Evolutionary conservation across 2,113 vertebrate species (phyloP).

Genomic region (Riparia riparia): DNA sequence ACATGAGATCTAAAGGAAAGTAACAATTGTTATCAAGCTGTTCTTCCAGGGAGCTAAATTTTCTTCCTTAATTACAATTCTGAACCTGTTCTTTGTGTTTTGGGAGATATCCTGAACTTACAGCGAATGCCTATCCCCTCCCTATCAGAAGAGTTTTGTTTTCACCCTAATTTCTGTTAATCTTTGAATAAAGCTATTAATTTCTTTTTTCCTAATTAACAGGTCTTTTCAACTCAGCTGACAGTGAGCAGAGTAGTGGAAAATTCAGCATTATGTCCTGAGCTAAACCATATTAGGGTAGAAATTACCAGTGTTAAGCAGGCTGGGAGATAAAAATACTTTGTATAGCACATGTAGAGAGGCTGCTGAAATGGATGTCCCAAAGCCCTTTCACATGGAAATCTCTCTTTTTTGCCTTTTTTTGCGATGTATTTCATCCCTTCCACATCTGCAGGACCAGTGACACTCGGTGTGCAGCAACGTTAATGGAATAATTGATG

Average conservation of each 20-base stretch:
- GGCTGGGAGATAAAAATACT: slow-evolving; percentile 50
- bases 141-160: neutral
- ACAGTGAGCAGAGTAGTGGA: neutral
- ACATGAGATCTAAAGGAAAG: neutral
- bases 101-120: slow-evolving; percentile 9
- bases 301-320: slow-evolving; percentile 43
- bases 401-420: neutral
- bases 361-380: slow-evolving; percentile 11
- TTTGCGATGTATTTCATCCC: neutral
- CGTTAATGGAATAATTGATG: slow-evolving; percentile 73
- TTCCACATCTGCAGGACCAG: slow-evolving; percentile 10
- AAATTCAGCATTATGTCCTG: slow-evolving; percentile 41
- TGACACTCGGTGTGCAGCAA: slow-evolving; percentile 38
- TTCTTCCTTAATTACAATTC: slow-evolving; percentile 17
- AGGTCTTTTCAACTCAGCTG: slow-evolving; percentile 31
- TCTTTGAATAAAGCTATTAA: slow-evolving; percentile 36
- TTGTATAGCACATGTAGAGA: neutral
- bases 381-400: slow-evolving; percentile 10
- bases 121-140: neutral
- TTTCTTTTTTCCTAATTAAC: slow-evolving; percentile 38
- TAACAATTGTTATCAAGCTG: slow-evolving; percentile 41
- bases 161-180: slow-evolving; percentile 52
- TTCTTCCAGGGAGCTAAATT: slow-evolving; percentile 18
- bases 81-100: slow-evolving; percentile 7
- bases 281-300: slow-evolving; percentile 34